Conservation (phyloP, 2,113 vertebrate species). For the Lepidothrix coronata region DNA sequence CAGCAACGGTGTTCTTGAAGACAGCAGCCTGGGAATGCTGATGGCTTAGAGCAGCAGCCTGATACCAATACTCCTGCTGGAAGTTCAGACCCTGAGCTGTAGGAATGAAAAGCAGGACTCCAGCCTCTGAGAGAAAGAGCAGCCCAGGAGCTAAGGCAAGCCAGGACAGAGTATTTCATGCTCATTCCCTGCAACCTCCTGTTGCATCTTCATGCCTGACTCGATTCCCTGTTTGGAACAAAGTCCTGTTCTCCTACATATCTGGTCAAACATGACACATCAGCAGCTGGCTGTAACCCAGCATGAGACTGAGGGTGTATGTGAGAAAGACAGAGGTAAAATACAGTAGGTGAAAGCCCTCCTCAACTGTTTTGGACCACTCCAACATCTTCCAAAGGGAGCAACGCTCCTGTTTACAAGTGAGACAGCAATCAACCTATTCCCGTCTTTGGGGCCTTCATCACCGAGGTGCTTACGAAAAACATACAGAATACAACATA, state of each 20-base stretch:
- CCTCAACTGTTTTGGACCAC: not conserved
- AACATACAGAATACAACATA: not conserved
- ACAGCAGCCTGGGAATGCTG: not conserved
- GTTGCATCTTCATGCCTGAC: not conserved
- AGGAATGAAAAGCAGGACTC: not conserved
- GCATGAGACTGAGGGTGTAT: not conserved
- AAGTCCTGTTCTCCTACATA: not conserved
- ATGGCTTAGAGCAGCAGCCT: not conserved
- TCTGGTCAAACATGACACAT: not conserved
- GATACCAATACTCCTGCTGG: rapidly evolving
- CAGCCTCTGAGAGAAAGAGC: not conserved
- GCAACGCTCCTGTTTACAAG: not conserved
- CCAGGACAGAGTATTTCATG: not conserved
- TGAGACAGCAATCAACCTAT: not conserved
- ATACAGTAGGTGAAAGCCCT: not conserved
- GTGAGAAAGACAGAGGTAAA: not conserved
- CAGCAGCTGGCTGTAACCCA: not conserved
- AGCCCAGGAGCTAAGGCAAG: not conserved
- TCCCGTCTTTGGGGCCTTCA: not conserved
- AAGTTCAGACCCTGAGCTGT: not conserved
- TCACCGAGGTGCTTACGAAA: not conserved
- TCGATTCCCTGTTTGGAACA: not conserved
- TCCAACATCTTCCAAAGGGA: not conserved
- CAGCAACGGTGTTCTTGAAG: not conserved
- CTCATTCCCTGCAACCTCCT: not conserved